A percentile compares a stretch with the other conserved stretches of the same genome.
phyloP scores from a whole-genome alignment of 2,113 vertebrate genomes.

The Montifringilla adamsi region DNA sequence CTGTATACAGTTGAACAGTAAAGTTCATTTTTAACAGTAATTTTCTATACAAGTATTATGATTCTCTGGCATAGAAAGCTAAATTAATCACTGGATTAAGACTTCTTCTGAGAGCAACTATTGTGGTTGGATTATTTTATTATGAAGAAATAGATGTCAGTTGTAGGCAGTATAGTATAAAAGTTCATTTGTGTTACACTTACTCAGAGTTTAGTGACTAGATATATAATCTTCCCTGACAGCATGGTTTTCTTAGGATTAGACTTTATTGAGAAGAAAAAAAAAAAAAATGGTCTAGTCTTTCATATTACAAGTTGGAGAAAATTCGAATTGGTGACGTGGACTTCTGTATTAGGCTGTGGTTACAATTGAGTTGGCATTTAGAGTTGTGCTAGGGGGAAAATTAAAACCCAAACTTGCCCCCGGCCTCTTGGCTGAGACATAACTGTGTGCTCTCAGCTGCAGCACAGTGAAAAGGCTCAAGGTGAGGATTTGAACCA shows the following conservation, averaged over 20 bases:
- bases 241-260: not conserved
- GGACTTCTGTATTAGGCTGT: not conserved
- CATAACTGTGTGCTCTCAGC: not conserved
- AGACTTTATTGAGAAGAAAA: not conserved
- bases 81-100: not conserved
- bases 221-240: not conserved
- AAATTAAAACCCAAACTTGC: not conserved
- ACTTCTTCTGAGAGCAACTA: not conserved
- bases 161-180: not conserved
- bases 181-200: not conserved
- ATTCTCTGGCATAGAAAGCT: not conserved
- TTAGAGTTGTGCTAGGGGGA: not conserved
- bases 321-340: not conserved
- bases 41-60: not conserved
- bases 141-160: not conserved
- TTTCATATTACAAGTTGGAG: not conserved
- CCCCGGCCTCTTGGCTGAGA: not conserved
- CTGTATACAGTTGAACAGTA: not conserved
- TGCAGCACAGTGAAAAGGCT: not conserved
- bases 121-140: not conserved
- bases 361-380: not conserved
- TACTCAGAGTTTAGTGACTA: not conserved
- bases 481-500: rapidly evolving
- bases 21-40: not conserved
- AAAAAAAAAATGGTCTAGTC: not conserved